Evolutionary conservation across 2,113 vertebrate genomes (phyloP).

Genomic region (Fregata magnificens): DNA sequence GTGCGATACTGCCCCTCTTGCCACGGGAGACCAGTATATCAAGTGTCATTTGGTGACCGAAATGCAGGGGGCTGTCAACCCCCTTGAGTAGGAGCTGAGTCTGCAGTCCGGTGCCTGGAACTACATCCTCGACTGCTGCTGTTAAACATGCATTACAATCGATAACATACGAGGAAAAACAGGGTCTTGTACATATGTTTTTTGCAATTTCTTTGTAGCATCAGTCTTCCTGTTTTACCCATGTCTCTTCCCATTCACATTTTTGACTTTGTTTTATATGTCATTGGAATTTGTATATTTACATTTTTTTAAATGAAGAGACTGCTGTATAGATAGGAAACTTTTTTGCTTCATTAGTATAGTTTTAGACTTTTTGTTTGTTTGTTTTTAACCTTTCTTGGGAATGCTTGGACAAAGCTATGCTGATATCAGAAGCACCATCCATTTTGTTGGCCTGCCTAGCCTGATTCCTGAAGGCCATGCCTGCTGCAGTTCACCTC

Average conservation of each 20-base stretch:
- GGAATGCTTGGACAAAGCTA: conserved; percentile 86
- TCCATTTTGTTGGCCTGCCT: conserved; percentile 83
- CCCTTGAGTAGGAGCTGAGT: conserved; percentile 69
- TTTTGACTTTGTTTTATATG: conserved; percentile 90
- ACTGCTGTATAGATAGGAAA: conserved; percentile 85
- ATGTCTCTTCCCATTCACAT: conserved; percentile 85
- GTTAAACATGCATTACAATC: conserved; percentile 88
- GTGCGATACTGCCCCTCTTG: conserved; percentile 95
- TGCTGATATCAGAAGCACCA: conserved; percentile 80
- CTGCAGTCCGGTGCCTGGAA: conserved; percentile 84
- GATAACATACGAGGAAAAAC: conserved; percentile 91
- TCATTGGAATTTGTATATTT: conserved; percentile 89
- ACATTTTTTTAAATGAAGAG: conserved; percentile 78
- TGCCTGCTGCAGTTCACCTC: conserved; percentile 61
- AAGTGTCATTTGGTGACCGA: conserved; percentile 97
- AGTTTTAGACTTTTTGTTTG: conserved; percentile 79
- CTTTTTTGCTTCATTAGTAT: conserved; percentile 84
- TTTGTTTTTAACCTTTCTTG: conserved; percentile 77
- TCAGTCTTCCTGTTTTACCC: conserved; percentile 93
- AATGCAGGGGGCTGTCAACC: conserved; percentile 64
- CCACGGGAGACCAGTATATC: conserved; percentile 99
- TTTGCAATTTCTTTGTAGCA: conserved; percentile 97
- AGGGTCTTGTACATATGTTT: conserved; percentile 99
- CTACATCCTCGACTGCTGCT: conserved; percentile 90
- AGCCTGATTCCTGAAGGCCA: conserved; percentile 66